Percentiles rank a stretch among this genome's conserved stretches.
Evolutionary conservation across 2,888 invertebrate genomes (phyloP).

Genomic region (Nephrotoma guestfalica): DNA sequence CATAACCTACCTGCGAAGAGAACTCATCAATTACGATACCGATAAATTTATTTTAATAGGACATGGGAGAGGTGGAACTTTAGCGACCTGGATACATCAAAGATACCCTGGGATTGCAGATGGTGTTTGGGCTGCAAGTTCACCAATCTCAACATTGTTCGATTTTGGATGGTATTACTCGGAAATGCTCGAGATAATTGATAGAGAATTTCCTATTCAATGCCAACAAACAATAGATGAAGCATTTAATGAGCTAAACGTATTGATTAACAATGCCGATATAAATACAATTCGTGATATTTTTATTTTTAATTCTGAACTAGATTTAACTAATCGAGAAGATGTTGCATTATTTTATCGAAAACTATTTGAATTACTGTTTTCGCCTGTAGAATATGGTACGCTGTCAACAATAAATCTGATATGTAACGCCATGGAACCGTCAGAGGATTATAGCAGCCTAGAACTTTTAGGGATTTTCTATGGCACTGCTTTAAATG

Average conservation of each 20-base stretch:
- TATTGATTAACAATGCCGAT: not conserved
- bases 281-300: not conserved
- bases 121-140: not conserved
- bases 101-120: not conserved
- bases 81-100: not conserved
- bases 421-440: not conserved
- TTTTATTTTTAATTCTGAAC: not conserved
- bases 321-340: not conserved
- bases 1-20: not conserved
- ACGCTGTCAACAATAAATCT: not conserved
- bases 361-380: not conserved
- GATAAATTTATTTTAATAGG: not conserved
- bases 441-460: not conserved
- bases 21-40: not conserved
- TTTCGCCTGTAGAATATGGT: not conserved
- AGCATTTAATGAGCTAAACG: not conserved
- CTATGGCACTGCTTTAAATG: not conserved
- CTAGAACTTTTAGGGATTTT: not conserved
- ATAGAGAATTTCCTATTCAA: not conserved
- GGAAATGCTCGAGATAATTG: not conserved
- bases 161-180: not conserved
- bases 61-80: not conserved
- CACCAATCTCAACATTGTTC: not conserved
- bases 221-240: not conserved
- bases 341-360: not conserved